Evolutionary conservation across 2,888 invertebrate genomes (phyloP).

Genomic region (Liodrosophila aerea): DNA sequence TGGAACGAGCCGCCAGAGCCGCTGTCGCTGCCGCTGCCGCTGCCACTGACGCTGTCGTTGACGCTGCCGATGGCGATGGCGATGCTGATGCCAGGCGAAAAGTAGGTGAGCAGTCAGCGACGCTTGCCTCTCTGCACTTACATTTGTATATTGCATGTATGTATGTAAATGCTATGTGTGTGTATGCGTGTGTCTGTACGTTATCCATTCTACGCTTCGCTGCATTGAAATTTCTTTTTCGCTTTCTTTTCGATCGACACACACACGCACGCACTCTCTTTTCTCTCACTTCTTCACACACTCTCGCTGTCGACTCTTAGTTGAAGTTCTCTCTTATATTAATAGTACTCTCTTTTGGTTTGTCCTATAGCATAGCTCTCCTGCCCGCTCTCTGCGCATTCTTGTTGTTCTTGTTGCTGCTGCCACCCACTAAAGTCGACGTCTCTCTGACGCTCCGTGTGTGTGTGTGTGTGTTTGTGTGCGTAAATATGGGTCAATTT

Average conservation of each 20-base stretch:
- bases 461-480: slow-evolving; percentile 8
- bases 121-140: slow-evolving; percentile 10
- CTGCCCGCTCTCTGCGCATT: neutral
- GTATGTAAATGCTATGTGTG: neutral
- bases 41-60: no score
- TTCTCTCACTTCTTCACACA: slow-evolving; percentile 18
- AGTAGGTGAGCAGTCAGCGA: slow-evolving; percentile 57
- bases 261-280: slow-evolving; percentile 32
- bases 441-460: slow-evolving; percentile 1
- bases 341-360: slow-evolving; percentile 4
- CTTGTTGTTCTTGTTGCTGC: slow-evolving; percentile 10
- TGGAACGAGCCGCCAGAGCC: slow-evolving; percentile 16
- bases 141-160: slow-evolving; percentile 6
- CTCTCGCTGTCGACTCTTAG: slow-evolving; percentile 7
- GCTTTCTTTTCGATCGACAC: slow-evolving; percentile 71
- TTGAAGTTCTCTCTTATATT: slow-evolving; percentile 4
- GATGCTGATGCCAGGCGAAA: slow-evolving; percentile 48
- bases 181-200: slow-evolving; percentile 8
- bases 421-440: slow-evolving; percentile 51
- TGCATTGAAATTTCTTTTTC: slow-evolving; percentile 75
- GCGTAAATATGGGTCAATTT: slow-evolving; percentile 65
- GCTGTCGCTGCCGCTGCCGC: no score
- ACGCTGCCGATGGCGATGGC: no score
- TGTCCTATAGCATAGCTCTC: slow-evolving; percentile 1
- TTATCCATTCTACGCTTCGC: slow-evolving; percentile 71